phyloP scores from a whole-genome alignment of 2,113 vertebrate genomes.

The Chaetorhynchus papuensis region DNA sequence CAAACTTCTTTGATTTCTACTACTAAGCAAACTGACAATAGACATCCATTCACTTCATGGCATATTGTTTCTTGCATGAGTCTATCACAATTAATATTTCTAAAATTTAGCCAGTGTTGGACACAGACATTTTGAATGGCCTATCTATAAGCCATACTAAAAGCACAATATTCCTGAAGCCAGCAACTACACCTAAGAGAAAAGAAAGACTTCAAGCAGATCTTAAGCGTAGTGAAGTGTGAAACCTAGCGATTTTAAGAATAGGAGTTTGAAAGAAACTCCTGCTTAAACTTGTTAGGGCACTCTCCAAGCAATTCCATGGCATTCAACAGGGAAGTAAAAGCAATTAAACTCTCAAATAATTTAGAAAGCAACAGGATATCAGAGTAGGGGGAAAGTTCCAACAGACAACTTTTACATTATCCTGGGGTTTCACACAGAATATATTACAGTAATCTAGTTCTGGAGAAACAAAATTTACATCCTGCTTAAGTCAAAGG shows the following conservation, averaged over 20 bases:
- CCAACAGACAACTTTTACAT: neutral
- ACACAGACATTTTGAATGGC: neutral
- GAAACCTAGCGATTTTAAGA: neutral
- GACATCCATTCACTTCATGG: neutral
- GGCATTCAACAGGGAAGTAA: neutral
- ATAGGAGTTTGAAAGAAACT: neutral
- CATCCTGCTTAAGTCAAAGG: neutral
- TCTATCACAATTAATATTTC: neutral
- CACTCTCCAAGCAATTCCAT: neutral
- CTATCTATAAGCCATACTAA: neutral
- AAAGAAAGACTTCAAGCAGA: neutral
- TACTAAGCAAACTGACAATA: neutral
- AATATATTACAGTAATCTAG: neutral
- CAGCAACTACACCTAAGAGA: neutral
- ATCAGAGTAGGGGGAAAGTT: neutral
- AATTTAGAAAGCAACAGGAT: neutral
- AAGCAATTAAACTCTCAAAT: neutral
- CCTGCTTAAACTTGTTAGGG: neutral
- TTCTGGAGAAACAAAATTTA: neutral
- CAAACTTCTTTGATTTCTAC: neutral
- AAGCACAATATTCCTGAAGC: neutral
- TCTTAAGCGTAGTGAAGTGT: accelerated
- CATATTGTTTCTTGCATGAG: neutral
- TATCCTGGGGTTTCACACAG: neutral
- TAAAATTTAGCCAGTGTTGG: neutral